Percentiles rank a stretch among this genome's conserved stretches.
Conservation (phyloP, 2,888 invertebrate genomes). For the Cheilosia scutellata region DNA sequence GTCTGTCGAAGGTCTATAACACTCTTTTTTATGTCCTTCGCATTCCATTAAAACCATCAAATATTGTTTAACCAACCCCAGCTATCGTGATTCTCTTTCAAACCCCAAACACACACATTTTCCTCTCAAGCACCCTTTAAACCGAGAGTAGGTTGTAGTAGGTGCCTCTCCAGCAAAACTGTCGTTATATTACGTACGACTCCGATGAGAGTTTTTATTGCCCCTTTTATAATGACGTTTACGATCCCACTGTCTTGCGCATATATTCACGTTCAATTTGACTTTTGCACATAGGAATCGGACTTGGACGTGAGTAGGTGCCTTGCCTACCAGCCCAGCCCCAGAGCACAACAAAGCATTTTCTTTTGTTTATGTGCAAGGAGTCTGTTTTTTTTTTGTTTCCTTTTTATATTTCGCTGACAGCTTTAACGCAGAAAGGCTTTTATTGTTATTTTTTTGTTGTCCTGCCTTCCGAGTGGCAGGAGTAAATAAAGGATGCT, state of each 20-base stretch:
- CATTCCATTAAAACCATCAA: slow-evolving; percentile 47
- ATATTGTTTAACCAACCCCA: slow-evolving; percentile 24
- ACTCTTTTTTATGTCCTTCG: background rate
- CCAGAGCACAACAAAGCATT: slow-evolving; percentile 32
- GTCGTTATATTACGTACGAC: slow-evolving; percentile 18
- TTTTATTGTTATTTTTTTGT: slow-evolving; percentile 63
- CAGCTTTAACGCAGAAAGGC: slow-evolving; percentile 54
- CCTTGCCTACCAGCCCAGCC: background rate
- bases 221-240: slow-evolving; percentile 50
- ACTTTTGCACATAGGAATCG: slow-evolving; percentile 29
- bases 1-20: background rate
- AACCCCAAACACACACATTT: slow-evolving; percentile 25
- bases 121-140: slow-evolving; percentile 14
- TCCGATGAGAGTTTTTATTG: slow-evolving; percentile 51
- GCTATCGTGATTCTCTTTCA: background rate
- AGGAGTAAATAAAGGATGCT: slow-evolving; percentile 67
- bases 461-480: slow-evolving; percentile 41
- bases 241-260: slow-evolving; percentile 39
- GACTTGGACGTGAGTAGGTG: background rate
- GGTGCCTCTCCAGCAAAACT: slow-evolving; percentile 4
- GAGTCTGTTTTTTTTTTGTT: background rate
- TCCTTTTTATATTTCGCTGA: slow-evolving; percentile 48
- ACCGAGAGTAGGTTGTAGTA: no score
- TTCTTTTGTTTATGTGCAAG: slow-evolving; percentile 62
- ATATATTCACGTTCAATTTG: slow-evolving; percentile 46